Base-by-base conservation (phyloP, 2,797 vertebrate genomes). In the Chromis chromis region DNA sequence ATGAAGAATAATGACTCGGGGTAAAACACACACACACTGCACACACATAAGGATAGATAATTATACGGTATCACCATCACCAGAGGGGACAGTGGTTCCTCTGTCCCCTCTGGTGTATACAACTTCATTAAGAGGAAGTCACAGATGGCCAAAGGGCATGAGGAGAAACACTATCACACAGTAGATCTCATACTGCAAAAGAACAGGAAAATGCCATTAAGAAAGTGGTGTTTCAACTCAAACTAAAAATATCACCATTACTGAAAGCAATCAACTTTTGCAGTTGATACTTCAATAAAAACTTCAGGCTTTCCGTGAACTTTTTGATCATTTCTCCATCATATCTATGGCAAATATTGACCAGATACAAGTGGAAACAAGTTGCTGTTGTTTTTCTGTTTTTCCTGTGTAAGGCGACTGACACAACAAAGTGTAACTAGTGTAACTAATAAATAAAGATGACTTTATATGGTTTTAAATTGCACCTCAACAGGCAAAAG, bases 1-100 rank as follows among this genome's bases (percentile, higher is more conserved):
- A 88, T 82, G 81, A 89, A 81, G 79, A 88, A 52, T 81, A 87
- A 89, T 85, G 76, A 80, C 81, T 81, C 9, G 24, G 25, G 50
- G 16, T 13, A 16, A 7, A 39, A 68, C 44, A 64, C 61, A 54
- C 73, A 72, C 48, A 33, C 59, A 49, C 64, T 55, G n/a, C 39
- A 22, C 71, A 56, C 54, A 65, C 69, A 62, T 69, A 6, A 71
- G 70, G 52, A 61, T 49, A 70, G 68, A 71, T 81, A 53, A 86
- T 82, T 84, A 72, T 60, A 48, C 65, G 64, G 24, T 28, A 82
- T 81, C 44, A 55, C 31, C 42, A 49, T 84, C 50, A 6, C 73
- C 36, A 36, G 27, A 64, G 31, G 55, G 17, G 50, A 57, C 33
- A 57, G 57, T 56, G 65, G 48, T 61, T 86, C 69, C 69, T 66